Percentiles rank a stretch among this genome's conserved stretches.
These are phyloP conservation scores for Pheosia tremula DNA, from an alignment of 2,888 invertebrate species.

Conservation along the genomic window DNA sequence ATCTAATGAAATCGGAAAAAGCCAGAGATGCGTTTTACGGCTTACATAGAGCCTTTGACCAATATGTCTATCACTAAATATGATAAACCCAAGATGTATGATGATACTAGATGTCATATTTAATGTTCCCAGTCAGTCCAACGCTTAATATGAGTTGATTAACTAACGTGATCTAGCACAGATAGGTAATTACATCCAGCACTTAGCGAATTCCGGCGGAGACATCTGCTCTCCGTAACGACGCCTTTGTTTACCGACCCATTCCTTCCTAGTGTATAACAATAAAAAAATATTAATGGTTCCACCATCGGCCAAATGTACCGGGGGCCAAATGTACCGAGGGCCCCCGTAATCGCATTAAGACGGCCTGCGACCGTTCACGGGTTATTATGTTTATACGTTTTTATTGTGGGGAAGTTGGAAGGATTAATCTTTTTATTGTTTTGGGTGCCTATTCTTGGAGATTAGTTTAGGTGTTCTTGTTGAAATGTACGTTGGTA, in stretches of 20 bases:
- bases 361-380: constrained; percentile 72
- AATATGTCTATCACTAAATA: no score
- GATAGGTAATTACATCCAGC: constrained; percentile 32
- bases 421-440: constrained; percentile 40
- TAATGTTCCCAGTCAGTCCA: no score
- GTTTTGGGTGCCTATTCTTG: constrained; percentile 16
- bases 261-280: constrained; percentile 67
- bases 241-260: constrained; percentile 73
- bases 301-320: constrained; percentile 24
- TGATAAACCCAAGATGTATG: no score
- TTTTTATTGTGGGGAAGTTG: constrained; percentile 66
- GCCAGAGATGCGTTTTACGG: no score
- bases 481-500: not conserved
- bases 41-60: no score
- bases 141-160: not conserved
- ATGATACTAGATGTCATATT: no score
- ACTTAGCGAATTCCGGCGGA: constrained; percentile 28
- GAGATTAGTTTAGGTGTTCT: not conserved
- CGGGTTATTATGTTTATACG: constrained; percentile 77
- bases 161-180: constrained; percentile 11
- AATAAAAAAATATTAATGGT: constrained; percentile 81
- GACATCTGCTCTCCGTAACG: constrained; percentile 67
- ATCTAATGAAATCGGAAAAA: no score
- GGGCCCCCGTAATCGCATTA: constrained; percentile 66
- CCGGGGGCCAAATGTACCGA: constrained; percentile 24